Percentiles rank a stretch among this genome's conserved stretches.
Conservation (phyloP, 1,140 invertebrate genomes). For the Grapholita molesta region DNA sequence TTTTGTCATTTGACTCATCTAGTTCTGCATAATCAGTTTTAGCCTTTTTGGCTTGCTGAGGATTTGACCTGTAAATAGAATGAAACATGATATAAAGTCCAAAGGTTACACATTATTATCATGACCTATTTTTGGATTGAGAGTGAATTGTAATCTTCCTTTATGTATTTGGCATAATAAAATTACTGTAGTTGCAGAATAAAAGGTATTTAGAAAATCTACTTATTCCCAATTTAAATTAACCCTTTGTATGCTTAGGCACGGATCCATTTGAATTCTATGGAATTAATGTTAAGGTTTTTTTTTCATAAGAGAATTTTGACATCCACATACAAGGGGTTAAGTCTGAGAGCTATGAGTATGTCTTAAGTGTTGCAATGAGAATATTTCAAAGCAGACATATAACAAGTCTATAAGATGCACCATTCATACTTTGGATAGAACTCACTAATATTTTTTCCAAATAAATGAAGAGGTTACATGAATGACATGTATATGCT, state of each 20-base stretch:
- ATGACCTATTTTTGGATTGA: not conserved
- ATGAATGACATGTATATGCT: not conserved
- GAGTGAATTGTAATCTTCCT: not conserved
- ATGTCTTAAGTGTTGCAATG: too few relatives aligned
- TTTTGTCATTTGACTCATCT: constrained; percentile 77
- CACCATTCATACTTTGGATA: too few relatives aligned
- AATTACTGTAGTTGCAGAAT: not conserved
- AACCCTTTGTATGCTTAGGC: too few relatives aligned
- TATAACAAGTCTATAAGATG: too few relatives aligned
- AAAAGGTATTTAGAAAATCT: too few relatives aligned
- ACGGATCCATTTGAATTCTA: too few relatives aligned
- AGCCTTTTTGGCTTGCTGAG: constrained; percentile 51
- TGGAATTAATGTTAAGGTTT: too few relatives aligned
- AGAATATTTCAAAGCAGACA: too few relatives aligned
- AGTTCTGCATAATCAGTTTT: constrained; percentile 47
- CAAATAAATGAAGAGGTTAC: not conserved
- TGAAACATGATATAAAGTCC: not conserved
- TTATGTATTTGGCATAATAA: not conserved
- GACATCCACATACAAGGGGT: too few relatives aligned
- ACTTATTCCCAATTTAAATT: too few relatives aligned
- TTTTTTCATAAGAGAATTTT: too few relatives aligned
- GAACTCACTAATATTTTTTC: not conserved
- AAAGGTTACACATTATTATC: not conserved
- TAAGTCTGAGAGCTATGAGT: too few relatives aligned
- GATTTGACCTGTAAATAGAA: constrained; percentile 40